Evolutionary conservation across 2,113 vertebrate species (phyloP), one percentile per base, ranked within the genome.

Genomic region (Muntiacus reevesi): DNA sequence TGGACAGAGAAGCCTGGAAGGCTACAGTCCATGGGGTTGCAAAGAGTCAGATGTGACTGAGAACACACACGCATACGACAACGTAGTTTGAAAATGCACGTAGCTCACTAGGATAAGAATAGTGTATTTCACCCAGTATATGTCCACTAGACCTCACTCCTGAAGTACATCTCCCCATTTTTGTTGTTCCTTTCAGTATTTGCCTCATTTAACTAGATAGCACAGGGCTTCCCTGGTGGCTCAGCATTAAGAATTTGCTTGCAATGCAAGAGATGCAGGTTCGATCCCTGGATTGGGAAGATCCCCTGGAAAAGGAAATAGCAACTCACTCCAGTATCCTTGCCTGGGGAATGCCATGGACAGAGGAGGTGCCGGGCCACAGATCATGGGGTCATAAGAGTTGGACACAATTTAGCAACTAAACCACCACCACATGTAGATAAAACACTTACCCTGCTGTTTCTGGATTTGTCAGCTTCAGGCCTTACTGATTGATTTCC

Each of bases 91-190:
- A 47, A 87, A 85, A 60, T 55, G 21, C 2, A 40, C 19, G 15
- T 7, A 67, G 23, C n/a, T 76, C 17, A 60, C 2, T 4, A 30
- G 55, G 50, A 78, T 8, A 52, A 62, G 28, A 55, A 14, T 1
- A 78, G 33, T 4, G 40, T 6, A 1, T 0, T 43, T 13, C 5
- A 13, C 13, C 28, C 5, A 10, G 16, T 11, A 6, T 4, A 13
- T 2, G 21, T 74, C 40, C 23, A 1, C 60, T 10, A n/a, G 4
- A 23, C 8, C 28, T 47, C 27, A 30, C 10, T 55, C 13, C 23
- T 5, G 14, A 33, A 27, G 33, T 0, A 4, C 1, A 3, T 59
- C 15, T 17, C 19, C 13, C 3, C 3, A 1, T 40, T 92, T 59
- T 43, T 50, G 2, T 8, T 55, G 13, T 43, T 83, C 8, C 25